Evolutionary conservation across 1,140 invertebrate species (phyloP).

Genomic region (Brachionus rubens): DNA sequence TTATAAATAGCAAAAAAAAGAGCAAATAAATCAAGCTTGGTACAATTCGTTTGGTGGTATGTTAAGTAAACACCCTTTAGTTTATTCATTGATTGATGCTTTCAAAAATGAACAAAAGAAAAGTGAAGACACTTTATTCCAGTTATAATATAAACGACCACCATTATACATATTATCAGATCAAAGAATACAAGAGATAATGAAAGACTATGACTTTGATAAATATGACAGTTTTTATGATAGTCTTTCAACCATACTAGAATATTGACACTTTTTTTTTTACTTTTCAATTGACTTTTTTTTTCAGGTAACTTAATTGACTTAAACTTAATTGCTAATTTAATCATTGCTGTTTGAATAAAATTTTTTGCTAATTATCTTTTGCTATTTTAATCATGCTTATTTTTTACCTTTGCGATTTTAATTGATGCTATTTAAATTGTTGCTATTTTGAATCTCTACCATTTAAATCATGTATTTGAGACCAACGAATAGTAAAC

Average conservation of each 20-base stretch:
- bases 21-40: not conserved
- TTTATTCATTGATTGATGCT: not conserved
- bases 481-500: too few species aligned
- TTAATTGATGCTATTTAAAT: too few species aligned
- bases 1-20: not conserved
- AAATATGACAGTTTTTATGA: not conserved
- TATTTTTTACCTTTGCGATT: too few species aligned
- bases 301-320: too few species aligned
- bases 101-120: not conserved
- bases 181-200: slow-evolving; percentile 3
- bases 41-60: too few species aligned
- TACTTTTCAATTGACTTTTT: not conserved
- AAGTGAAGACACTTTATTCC: not conserved
- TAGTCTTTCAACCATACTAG: not conserved
- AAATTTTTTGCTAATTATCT: too few species aligned
- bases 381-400: too few species aligned
- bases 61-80: not conserved
- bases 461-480: too few species aligned
- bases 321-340: slow-evolving; percentile 22
- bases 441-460: too few species aligned
- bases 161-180: not conserved
- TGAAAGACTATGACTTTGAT: not conserved
- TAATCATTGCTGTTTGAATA: not conserved
- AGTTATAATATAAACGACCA: not conserved
- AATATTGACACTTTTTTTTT: slow-evolving; percentile 17